phyloP scores from a whole-genome alignment of 2,888 invertebrate genomes.

The Agriopis aurantiaria region DNA sequence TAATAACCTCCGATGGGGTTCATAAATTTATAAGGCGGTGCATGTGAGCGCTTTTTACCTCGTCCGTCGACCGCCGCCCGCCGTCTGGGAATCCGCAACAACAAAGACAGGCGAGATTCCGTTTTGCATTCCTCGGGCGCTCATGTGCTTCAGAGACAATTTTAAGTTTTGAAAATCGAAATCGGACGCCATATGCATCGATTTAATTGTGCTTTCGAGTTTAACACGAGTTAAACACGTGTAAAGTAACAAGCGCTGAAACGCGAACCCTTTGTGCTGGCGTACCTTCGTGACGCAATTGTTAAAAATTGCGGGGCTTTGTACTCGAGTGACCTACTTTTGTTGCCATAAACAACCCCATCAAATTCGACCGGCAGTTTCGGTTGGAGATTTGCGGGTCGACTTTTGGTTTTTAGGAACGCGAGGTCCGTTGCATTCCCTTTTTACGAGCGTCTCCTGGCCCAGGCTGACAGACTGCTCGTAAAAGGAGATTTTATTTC shows the following conservation, averaged over 20 bases:
- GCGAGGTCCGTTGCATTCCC: conserved; percentile 80
- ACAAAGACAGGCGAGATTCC: conserved; percentile 82
- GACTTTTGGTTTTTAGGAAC: conserved; percentile 72
- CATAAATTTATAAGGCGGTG: conserved; percentile 79
- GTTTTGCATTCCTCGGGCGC: conserved; percentile 80
- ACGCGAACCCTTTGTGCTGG: conserved; percentile 28
- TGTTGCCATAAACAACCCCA: conserved; percentile 72
- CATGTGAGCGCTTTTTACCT: conserved; percentile 81
- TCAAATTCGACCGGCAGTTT: conserved; percentile 73
- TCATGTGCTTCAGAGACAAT: conserved; percentile 70
- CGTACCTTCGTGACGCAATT: conserved; percentile 43
- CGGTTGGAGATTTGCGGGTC: conserved; percentile 61
- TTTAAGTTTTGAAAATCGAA: conserved; percentile 67
- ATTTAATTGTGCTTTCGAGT: conserved; percentile 24
- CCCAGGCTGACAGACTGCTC: conserved; percentile 78
- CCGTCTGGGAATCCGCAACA: conserved; percentile 85
- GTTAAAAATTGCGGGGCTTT: conserved; percentile 49
- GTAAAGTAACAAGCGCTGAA: conserved; percentile 47
- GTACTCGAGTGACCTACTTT: conserved; percentile 76
- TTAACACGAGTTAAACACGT: conserved; percentile 30
- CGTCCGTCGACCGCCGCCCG: conserved; percentile 68
- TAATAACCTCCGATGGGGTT: conserved; percentile 71
- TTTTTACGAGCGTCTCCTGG: conserved; percentile 77
- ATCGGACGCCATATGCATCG: conserved; percentile 53
- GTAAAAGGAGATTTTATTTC: conserved; percentile 85